These are phyloP conservation scores for Caenorhabditis plicata DNA, from an alignment of 2,888 invertebrate species.

Conservation along the genomic window DNA sequence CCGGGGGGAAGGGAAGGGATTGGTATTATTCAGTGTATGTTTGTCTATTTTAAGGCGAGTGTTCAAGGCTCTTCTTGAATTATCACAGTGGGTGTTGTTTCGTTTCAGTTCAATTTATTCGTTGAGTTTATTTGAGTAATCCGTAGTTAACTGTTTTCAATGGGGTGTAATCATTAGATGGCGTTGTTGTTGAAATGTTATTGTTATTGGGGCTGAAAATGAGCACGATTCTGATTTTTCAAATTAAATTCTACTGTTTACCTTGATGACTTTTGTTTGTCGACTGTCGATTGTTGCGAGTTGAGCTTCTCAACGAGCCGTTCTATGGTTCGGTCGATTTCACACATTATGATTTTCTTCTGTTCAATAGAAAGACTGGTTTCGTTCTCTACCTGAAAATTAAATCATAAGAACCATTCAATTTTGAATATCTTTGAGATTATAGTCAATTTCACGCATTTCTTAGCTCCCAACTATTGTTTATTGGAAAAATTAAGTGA, in stretches of 20 bases:
- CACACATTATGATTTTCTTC: conserved; percentile 36
- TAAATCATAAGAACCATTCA: too few species aligned
- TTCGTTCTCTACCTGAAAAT: conserved; percentile 36
- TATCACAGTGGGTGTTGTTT: too few species aligned
- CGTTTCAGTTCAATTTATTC: too few species aligned
- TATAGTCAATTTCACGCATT: not conserved
- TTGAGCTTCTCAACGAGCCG: conserved; percentile 26
- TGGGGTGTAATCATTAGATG: conserved; percentile 47
- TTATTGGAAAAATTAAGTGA: too few species aligned
- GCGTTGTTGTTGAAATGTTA: not conserved
- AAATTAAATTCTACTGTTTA: not conserved
- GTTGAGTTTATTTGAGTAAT: conserved; percentile 34
- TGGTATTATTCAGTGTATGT: too few species aligned
- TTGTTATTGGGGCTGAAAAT: not conserved
- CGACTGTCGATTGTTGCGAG: conserved; percentile 12
- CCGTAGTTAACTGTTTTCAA: conserved; percentile 30
- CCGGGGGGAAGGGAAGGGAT: too few species aligned
- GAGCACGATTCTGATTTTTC: not conserved
- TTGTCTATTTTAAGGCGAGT: too few species aligned
- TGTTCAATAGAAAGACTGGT: conserved; percentile 27
- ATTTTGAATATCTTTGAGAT: not conserved
- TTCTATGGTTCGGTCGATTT: conserved; percentile 31
- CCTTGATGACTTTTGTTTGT: too few species aligned
- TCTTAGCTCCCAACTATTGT: too few species aligned
- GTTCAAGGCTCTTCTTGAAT: too few species aligned